phyloP scores from a whole-genome alignment of 1,140 invertebrate genomes.

The Drepana arcuata region DNA sequence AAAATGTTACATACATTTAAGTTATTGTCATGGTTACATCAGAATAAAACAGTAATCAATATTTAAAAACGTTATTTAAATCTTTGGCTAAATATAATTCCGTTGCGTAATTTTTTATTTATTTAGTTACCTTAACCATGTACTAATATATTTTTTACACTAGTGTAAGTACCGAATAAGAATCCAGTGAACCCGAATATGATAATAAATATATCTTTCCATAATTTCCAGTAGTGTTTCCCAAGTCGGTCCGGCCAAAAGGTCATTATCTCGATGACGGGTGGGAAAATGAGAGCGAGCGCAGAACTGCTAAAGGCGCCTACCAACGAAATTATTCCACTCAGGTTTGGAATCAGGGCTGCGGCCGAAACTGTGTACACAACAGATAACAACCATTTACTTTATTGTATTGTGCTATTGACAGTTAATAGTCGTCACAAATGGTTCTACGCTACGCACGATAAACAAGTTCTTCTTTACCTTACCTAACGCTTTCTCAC shows the following conservation, averaged over 20 bases:
- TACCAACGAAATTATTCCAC: conserved; percentile 91
- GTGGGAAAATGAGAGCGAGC: conserved; percentile 92
- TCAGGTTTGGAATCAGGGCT: conserved; percentile 87
- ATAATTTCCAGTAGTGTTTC: conserved; percentile 74
- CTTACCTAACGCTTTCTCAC: too few relatives aligned
- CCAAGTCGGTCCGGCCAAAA: conserved; percentile 80
- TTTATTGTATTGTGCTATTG: too few relatives aligned
- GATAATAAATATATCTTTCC: conserved; percentile 82
- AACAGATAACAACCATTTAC: too few relatives aligned
- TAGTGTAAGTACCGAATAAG: conserved; percentile 84
- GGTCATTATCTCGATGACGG: conserved; percentile 90
- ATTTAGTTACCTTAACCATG: conserved; percentile 1
- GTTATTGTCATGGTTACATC: conserved; percentile 30
- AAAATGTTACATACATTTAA: too few relatives aligned
- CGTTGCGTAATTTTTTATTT: too few relatives aligned
- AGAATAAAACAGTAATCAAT: conserved; percentile 15
- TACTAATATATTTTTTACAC: conserved; percentile 77
- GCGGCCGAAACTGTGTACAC: conserved; percentile 84
- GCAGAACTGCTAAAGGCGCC: conserved; percentile 92
- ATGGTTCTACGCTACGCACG: too few relatives aligned
- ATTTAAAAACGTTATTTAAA: too few relatives aligned
- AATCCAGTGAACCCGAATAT: conserved; percentile 84
- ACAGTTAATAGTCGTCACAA: too few relatives aligned
- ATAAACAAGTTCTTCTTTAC: too few relatives aligned
- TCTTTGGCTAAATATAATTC: conserved; percentile 26